Evolutionary conservation across 2,888 invertebrate species (phyloP), one percentile per base, ranked within the genome.

Genomic region (Lepeophtheirus nordmannii): DNA sequence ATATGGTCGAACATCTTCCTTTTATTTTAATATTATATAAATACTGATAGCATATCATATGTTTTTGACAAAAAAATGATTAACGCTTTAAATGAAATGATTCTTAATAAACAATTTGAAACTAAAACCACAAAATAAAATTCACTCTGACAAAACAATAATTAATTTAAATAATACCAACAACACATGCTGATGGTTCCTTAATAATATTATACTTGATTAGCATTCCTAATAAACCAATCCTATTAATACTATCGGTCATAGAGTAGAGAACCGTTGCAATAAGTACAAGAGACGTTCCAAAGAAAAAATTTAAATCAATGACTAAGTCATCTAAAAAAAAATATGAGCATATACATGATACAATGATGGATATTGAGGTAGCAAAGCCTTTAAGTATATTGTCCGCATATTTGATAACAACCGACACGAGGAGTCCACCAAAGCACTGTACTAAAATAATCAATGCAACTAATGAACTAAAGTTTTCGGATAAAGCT

Each of bases 401-500:
- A 17, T 46, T 46, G 53, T 46, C 53, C 8, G 53, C 53, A 46
- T 46, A 46, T 46, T 46, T 46, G n/a, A 46, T 46, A 17, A 46
- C 53, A 14, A 46, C 30, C 30, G 30, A 30, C 2, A 30, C 30
- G 7, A 30, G 30, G 30, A 30, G 30, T 30, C 30, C 30, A 30
- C 30, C 30, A 30, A 30, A 30, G 30, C 30, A 30, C 30, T 30
- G 30, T 7, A 30, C 30, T 30, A 30, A 46, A 46, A 17, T 17
- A 46, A 46, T 46, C n/a, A 17, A 46, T 14, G 53, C 53, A 46
- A 46, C 53, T n/a, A 46, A 17, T 14, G 53, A 46, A 46, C 8
- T 17, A 46, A 46, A 17, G 7, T 30, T 30, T 30, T 7, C 30
- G n/a, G n/a, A n/a, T n/a, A 30, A 30, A 30, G 30, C 30, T n/a